Evolutionary conservation across 2,797 vertebrate species (phyloP), one percentile per base, ranked within the genome.

Genomic region (Hippopotamyrus pictus): DNA sequence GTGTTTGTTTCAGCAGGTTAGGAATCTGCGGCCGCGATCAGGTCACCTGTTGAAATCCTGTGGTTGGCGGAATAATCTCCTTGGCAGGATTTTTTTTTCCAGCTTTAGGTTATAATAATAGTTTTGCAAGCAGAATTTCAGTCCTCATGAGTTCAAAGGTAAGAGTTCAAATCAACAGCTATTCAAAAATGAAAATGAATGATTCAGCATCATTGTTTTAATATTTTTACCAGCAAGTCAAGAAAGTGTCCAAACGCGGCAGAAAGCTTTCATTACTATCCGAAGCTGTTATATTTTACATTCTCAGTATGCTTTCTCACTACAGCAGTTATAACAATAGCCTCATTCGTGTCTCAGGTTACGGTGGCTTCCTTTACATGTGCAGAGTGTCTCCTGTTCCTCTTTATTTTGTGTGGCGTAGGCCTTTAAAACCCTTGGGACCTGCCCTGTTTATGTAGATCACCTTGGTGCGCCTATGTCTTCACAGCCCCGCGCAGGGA

Each of bases 361-460:
- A 51, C 82, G n/a, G 50, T 82, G 44, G 22, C 46, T 12, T 51
- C 69, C 22, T 85, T 85, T 85, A 85, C 82, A 12, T 50, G 48
- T 48, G 44, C n/a, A 29, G 22, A 84, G 48, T 85, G 25, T 85
- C 82, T 29, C 46, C 48, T 17, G 17, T 59, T 14, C 33, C 6
- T 83, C 25, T 25, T 17, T 14, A 37, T 29, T 73, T 50, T 17
- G 41, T 51, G 11, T 29, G 12, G 46, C 22, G n/a, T 65, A 41
- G 33, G 48, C 12, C 73, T 46, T 37, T 19, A 84, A 46, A 50
- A 25, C 76, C 76, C 54, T 19, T 41, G 65, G 65, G 48, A 9
- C 37, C n/a, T 51, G 25, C 50, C 88, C 76, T 65, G 76, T 84
- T 79, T 87, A 89, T 65, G 11, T 51, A 53, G 79, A 88, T 51